A percentile compares a stretch with the other conserved stretches of the same genome.
phyloP scores from a whole-genome alignment of 2,113 vertebrate genomes.

The Tetrax tetrax region DNA sequence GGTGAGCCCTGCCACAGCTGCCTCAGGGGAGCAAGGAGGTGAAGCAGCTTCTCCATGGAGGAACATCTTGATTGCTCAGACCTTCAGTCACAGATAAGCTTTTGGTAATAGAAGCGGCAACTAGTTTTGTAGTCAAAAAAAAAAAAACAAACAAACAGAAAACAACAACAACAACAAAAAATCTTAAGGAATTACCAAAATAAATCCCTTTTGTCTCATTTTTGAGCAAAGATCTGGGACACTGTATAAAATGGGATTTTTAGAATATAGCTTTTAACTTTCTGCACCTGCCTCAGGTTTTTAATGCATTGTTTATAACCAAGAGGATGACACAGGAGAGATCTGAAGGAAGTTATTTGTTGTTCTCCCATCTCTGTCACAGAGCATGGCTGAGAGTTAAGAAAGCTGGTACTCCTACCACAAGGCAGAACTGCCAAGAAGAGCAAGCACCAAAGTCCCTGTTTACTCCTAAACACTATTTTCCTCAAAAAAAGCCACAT shows the following conservation, averaged over 20 bases:
- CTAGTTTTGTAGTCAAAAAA: fast-evolving
- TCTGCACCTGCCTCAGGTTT: not conserved
- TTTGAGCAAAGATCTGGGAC: not conserved
- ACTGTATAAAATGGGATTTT: not conserved
- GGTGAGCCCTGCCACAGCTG: not conserved
- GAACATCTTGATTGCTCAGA: not conserved
- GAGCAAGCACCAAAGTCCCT: not conserved
- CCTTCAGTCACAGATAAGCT: not conserved
- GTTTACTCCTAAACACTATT: not conserved
- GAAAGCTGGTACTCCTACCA: not conserved
- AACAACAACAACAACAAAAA: too few species aligned
- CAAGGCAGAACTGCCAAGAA: not conserved
- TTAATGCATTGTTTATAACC: not conserved
- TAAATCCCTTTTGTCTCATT: not conserved
- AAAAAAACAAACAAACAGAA: too few species aligned
- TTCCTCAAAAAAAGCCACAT: not conserved
- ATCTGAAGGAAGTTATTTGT: not conserved
- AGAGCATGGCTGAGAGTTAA: not conserved
- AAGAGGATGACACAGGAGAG: not conserved
- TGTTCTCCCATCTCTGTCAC: not conserved
- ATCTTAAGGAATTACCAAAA: not conserved
- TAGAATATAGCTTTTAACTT: not conserved
- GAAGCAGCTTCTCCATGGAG: not conserved
- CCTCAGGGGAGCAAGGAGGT: not conserved
- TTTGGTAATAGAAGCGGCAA: not conserved